Percentiles rank a stretch among this genome's conserved stretches.
These are phyloP conservation scores for Drosophila histrio DNA, from an alignment of 2,888 invertebrate species.

Conservation along the genomic window DNA sequence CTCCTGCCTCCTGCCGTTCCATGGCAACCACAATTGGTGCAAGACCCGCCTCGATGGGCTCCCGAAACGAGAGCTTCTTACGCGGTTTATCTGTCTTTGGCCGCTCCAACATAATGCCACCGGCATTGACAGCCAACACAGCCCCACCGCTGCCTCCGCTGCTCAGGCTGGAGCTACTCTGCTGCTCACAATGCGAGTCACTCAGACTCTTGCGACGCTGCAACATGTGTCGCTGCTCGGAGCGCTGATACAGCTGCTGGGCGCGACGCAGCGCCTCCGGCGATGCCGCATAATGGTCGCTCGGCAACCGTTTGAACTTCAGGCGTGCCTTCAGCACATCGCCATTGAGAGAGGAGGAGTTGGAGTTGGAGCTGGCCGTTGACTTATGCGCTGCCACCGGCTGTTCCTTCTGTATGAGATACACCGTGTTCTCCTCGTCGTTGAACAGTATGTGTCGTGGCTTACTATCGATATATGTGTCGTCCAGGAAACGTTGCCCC, in stretches of 20 bases:
- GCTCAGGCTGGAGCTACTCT: conserved; percentile 76
- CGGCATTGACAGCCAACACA: conserved; percentile 21
- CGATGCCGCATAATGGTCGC: conserved; percentile 59
- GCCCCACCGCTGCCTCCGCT: conserved; percentile 81
- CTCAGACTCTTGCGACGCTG: conserved; percentile 81
- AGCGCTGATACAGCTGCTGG: conserved; percentile 70
- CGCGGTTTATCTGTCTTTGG: conserved; percentile 86
- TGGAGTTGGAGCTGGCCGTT: not conserved
- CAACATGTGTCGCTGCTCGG: conserved; percentile 65
- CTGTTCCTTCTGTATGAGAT: conserved; percentile 83
- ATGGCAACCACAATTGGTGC: conserved; percentile 38
- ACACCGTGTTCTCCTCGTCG: conserved; percentile 84
- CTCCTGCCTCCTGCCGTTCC: conserved; percentile 49
- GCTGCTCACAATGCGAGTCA: conserved; percentile 63
- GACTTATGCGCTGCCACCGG: conserved; percentile 69
- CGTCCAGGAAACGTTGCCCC: conserved; percentile 61
- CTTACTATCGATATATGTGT: conserved; percentile 60
- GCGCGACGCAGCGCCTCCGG: conserved; percentile 70
- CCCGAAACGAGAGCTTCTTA: conserved; percentile 94
- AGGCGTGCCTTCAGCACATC: conserved; percentile 74
- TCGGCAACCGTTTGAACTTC: conserved; percentile 74
- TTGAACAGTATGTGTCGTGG: conserved; percentile 83
- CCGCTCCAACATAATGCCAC: conserved; percentile 72
- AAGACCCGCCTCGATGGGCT: conserved; percentile 86
- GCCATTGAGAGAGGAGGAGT: conserved; percentile 11